phyloP scores from a whole-genome alignment of 2,797 vertebrate genomes.

The Otolemur crassicaudatus region DNA sequence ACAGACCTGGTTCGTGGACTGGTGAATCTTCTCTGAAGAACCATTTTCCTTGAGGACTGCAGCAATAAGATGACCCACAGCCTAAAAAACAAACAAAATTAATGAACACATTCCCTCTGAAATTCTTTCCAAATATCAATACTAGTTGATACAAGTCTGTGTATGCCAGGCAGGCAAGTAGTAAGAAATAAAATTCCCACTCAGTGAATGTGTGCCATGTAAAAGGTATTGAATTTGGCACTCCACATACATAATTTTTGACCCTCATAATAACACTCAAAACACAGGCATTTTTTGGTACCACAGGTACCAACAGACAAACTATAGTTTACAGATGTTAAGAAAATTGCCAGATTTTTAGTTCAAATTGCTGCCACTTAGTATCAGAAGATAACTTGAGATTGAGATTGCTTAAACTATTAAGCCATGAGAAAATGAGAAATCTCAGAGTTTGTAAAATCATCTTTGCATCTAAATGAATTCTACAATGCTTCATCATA shows the following conservation, averaged over 20 bases:
- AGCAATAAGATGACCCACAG: constrained; percentile 92
- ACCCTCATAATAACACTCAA: not conserved
- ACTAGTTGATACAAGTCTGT: not conserved
- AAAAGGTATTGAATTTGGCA: not conserved
- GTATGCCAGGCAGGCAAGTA: not conserved
- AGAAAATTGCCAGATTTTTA: constrained; percentile 47
- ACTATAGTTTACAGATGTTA: not conserved
- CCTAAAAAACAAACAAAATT: constrained; percentile 86
- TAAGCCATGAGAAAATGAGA: constrained; percentile 46
- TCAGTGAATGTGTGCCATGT: not conserved
- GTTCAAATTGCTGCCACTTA: constrained; percentile 13
- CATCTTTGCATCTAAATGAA: constrained; percentile 47
- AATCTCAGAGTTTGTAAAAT: constrained; percentile 45
- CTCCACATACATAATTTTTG: not conserved
- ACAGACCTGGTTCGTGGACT: constrained; percentile 91
- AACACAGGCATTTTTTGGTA: constrained; percentile 22
- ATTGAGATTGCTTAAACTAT: constrained; percentile 47
- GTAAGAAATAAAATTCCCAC: not conserved
- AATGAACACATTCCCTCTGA: not conserved
- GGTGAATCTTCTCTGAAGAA: constrained; percentile 88
- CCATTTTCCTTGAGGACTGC: constrained; percentile 94
- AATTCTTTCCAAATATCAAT: constrained; percentile 33
- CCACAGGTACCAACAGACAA: constrained; percentile 30
- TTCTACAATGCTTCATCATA: not conserved
- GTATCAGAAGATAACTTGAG: constrained; percentile 50